Conservation (phyloP, 2,113 vertebrate species). For the Gasterosteus nipponicus region DNA sequence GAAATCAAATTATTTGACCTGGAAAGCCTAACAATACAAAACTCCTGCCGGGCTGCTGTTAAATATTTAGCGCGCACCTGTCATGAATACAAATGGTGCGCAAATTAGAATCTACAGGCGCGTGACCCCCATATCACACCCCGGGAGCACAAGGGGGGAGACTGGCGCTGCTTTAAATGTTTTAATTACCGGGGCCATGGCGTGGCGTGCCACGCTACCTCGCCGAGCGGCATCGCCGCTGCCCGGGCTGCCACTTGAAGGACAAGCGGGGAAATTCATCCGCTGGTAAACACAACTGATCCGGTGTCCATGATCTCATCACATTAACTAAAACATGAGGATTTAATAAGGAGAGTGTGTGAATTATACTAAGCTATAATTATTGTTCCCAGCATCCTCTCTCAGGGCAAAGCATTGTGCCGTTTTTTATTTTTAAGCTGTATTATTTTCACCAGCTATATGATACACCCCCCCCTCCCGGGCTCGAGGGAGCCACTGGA, state of each 20-base stretch:
- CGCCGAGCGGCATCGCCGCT: conserved; percentile 17
- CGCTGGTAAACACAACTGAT: conserved; percentile 76
- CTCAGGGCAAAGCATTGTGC: conserved; percentile 31
- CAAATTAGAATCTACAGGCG: conserved; percentile 99
- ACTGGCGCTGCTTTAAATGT: conserved; percentile 89
- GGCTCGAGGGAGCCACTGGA: conserved; percentile 63
- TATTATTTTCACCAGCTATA: conserved; percentile 54
- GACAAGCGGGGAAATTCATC: conserved; percentile 85
- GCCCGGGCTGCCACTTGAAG: conserved; percentile 84
- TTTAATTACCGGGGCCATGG: conserved; percentile 93
- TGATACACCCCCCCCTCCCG: conserved; percentile 44
- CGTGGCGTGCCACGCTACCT: conserved; percentile 62
- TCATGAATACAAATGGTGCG: conserved; percentile 98
- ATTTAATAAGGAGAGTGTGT: conserved; percentile 52
- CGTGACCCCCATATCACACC: conserved; percentile 94
- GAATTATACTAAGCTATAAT: conserved; percentile 62
- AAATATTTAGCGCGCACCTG: conserved; percentile 93
- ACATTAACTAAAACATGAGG: conserved; percentile 69
- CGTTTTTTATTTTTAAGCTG: conserved; percentile 34
- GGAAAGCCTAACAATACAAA: conserved; percentile 87
- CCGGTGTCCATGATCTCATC: conserved; percentile 62
- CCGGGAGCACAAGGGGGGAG: conserved; percentile 77
- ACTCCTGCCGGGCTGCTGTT: conserved; percentile 91
- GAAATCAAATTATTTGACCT: conserved; percentile 99
- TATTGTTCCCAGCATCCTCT: conserved; percentile 69